These are phyloP conservation scores for Stigmatopora nigra DNA, from an alignment of 2,113 vertebrate genomes.

Conservation along the genomic window DNA sequence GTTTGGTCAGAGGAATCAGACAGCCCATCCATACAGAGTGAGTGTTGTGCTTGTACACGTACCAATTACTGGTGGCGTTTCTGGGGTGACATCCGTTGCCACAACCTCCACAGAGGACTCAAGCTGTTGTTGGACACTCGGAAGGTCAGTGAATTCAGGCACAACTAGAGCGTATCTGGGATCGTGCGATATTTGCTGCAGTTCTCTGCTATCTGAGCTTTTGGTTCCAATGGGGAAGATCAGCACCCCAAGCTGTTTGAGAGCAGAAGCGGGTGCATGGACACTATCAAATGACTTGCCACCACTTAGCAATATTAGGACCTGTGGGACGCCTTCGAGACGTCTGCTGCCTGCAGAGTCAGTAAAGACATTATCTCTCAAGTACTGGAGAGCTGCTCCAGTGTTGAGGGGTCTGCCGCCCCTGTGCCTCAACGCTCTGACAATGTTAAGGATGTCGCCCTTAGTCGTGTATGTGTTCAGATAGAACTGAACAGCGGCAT, in stretches of 20 bases:
- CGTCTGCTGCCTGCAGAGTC: conserved; percentile 74
- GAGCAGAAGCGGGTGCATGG: conserved; percentile 30
- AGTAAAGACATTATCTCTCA: conserved; percentile 67
- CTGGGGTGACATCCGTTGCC: neutral
- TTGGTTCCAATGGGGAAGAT: neutral
- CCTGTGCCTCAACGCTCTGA: neutral
- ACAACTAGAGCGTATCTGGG: conserved; percentile 8
- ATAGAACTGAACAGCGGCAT: conserved; percentile 39
- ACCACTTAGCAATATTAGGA: conserved; percentile 58
- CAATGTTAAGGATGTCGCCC: conserved; percentile 10
- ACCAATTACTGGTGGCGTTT: conserved; percentile 15
- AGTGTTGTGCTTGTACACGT: conserved; percentile 14
- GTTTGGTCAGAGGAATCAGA: neutral
- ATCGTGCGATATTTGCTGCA: neutral
- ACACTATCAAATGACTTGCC: conserved; percentile 50
- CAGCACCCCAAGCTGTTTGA: conserved; percentile 41
- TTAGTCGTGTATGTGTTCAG: conserved; percentile 37
- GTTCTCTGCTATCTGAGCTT: neutral
- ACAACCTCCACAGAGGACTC: conserved; percentile 17
- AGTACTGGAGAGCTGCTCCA: conserved; percentile 27
- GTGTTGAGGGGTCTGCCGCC: conserved; percentile 63
- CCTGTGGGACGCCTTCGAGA: conserved; percentile 68
- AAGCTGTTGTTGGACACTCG: conserved; percentile 37
- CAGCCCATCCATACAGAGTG: neutral
- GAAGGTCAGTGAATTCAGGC: conserved; percentile 63